Conservation (phyloP, 2,113 vertebrate species). For the Rhinoderma darwinii region DNA sequence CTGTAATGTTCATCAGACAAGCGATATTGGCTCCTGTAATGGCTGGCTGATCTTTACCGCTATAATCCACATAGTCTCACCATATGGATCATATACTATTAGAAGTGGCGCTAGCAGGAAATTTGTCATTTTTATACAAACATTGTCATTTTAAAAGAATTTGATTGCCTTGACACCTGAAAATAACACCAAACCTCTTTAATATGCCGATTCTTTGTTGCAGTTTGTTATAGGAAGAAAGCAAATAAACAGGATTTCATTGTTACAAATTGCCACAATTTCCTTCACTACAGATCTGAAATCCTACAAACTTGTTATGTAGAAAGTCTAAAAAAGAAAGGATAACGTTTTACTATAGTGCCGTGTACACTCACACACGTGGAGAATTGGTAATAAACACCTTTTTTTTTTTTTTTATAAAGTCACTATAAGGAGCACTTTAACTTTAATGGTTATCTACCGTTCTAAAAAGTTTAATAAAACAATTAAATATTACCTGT, state of each 20-base stretch:
- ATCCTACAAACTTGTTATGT: background rate
- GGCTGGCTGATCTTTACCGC: background rate
- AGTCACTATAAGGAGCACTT: conserved; percentile 29
- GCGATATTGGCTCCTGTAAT: background rate
- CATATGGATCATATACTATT: background rate
- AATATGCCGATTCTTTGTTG: background rate
- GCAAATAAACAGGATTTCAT: background rate
- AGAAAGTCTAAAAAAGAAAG: background rate
- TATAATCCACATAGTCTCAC: background rate
- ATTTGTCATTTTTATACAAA: too few relatives aligned
- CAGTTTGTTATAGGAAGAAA: background rate
- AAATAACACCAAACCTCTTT: background rate
- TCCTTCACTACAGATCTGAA: background rate
- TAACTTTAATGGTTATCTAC: background rate
- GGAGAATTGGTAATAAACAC: background rate
- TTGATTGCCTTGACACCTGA: background rate
- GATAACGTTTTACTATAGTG: background rate
- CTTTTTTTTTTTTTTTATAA: background rate
- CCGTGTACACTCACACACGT: background rate
- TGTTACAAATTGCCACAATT: background rate
- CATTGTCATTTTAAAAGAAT: background rate
- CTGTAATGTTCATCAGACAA: background rate
- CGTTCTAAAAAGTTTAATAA: background rate
- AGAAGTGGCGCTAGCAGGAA: too few relatives aligned
- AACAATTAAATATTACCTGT: background rate